Conservation (phyloP, 2,888 invertebrate genomes). For the Eilema depressum region DNA sequence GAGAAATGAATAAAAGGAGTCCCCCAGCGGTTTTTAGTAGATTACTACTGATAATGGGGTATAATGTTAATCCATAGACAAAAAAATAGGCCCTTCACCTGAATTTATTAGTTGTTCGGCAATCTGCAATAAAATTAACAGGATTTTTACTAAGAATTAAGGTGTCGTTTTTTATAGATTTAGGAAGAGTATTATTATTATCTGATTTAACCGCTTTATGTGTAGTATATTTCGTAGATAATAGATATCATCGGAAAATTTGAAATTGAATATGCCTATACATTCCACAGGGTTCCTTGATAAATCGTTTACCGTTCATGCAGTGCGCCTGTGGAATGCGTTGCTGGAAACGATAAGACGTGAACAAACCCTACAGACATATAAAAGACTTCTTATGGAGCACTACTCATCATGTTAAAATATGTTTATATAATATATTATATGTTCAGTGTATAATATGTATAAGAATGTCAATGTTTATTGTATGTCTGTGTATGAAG, state of each 20-base stretch:
- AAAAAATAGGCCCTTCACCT: too few species aligned
- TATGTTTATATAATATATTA: background rate
- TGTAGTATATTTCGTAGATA: background rate
- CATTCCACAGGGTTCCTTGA: constrained; percentile 1
- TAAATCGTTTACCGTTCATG: background rate
- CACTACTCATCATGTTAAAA: background rate
- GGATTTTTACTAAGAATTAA: background rate
- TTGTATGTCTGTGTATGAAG: background rate
- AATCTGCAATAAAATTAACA: background rate
- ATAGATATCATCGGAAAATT: background rate
- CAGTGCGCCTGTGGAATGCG: background rate
- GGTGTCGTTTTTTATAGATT: too few species aligned
- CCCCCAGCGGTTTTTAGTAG: too few species aligned
- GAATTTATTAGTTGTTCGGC: background rate
- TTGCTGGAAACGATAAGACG: background rate
- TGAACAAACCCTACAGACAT: constrained; percentile 1
- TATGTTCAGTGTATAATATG: background rate
- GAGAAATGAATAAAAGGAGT: background rate
- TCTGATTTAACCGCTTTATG: background rate
- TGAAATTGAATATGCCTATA: background rate
- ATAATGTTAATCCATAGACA: too few species aligned
- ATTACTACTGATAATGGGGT: too few species aligned
- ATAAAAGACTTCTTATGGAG: background rate
- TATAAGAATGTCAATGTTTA: background rate
- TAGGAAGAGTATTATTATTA: background rate